These are phyloP conservation scores for Caenorhabditis angaria DNA, from an alignment of 2,888 invertebrate genomes.

Conservation along the genomic window DNA sequence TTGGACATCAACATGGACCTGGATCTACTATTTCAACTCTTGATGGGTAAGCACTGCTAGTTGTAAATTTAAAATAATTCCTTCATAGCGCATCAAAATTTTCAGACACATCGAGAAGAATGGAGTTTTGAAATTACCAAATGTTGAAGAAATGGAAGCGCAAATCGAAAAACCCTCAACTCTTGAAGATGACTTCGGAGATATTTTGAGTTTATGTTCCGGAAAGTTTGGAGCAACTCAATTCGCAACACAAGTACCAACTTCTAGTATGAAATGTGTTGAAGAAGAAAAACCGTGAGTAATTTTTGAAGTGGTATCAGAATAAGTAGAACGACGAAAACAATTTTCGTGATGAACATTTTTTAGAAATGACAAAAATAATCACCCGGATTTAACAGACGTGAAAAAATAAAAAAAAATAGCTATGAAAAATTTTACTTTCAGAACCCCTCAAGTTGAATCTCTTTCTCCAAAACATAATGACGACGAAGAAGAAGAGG, in stretches of 20 bases:
- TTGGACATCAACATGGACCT: conserved; percentile 20
- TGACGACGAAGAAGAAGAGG: neutral
- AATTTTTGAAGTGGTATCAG: too few species aligned
- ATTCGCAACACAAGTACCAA: neutral
- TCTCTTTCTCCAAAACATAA: neutral
- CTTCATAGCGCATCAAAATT: too few species aligned
- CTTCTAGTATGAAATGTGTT: neutral
- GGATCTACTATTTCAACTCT: conserved; percentile 22
- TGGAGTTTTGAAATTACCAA: neutral
- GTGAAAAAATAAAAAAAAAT: too few species aligned
- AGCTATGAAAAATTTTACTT: too few species aligned
- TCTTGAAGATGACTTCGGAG: conserved; percentile 12
- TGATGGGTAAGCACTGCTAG: conserved; percentile 20
- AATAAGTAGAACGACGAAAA: too few species aligned
- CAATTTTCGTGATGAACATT: too few species aligned
- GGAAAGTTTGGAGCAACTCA: conserved; percentile 14
- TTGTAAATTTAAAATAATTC: too few species aligned
- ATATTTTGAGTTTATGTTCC: conserved; percentile 32
- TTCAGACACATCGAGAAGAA: neutral
- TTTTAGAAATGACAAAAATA: too few species aligned
- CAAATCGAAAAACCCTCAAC: neutral
- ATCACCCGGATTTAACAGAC: too few species aligned
- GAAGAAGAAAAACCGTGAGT: too few species aligned
- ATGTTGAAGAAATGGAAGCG: conserved; percentile 3
- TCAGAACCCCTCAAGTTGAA: too few species aligned